Evolutionary conservation across 2,113 vertebrate species (phyloP).

Genomic region (Malurus melanocephalus): DNA sequence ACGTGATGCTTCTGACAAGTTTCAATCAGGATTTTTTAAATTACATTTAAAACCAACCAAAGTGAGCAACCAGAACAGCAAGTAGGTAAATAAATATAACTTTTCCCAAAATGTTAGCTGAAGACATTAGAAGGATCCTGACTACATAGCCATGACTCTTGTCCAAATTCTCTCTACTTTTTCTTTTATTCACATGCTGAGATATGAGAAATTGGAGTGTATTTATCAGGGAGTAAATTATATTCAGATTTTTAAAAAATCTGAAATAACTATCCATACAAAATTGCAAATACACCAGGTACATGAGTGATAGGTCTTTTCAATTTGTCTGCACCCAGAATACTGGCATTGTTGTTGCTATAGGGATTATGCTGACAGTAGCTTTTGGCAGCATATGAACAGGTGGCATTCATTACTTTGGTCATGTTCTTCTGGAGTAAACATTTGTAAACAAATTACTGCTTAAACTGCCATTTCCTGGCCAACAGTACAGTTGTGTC

Average conservation of each 20-base stretch:
- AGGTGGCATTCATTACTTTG: not conserved
- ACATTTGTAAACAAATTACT: not conserved
- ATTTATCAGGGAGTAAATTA: not conserved
- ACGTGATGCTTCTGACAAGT: not conserved
- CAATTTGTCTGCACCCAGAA: not conserved
- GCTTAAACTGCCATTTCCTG: not conserved
- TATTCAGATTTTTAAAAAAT: not conserved
- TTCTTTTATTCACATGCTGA: not conserved
- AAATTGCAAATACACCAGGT: not conserved
- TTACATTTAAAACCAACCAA: not conserved
- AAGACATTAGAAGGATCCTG: not conserved
- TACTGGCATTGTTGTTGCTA: not conserved
- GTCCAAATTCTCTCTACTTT: not conserved
- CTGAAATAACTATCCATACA: not conserved
- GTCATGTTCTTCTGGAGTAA: not conserved
- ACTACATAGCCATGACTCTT: not conserved
- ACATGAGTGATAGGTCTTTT: not conserved
- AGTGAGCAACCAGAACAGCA: not conserved
- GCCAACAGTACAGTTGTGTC: not conserved
- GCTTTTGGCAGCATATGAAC: not conserved
- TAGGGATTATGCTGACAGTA: not conserved
- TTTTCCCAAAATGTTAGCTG: not conserved
- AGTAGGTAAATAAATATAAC: not conserved
- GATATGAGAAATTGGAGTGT: not conserved
- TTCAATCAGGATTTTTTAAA: not conserved